phyloP scores from a whole-genome alignment of 1,140 invertebrate species.

The Tetramorium alpestre region DNA sequence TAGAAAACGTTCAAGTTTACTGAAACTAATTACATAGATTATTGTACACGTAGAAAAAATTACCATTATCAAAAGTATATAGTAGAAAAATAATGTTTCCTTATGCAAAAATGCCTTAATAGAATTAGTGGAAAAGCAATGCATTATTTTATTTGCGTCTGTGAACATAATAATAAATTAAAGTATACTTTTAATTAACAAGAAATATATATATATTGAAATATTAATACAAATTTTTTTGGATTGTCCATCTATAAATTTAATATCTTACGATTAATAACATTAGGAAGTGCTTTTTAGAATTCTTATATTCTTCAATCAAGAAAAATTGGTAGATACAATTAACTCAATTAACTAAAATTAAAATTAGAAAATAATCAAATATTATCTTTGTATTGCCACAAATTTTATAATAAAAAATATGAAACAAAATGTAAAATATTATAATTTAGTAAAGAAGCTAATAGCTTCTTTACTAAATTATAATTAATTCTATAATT shows the following conservation, averaged over 20 bases:
- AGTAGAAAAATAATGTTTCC: constrained; percentile 67
- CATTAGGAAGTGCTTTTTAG: neutral
- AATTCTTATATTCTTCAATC: neutral
- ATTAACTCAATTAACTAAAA: neutral
- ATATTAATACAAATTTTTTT: neutral
- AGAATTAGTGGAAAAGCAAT: constrained; percentile 52
- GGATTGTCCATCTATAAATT: neutral
- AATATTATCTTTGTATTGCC: neutral
- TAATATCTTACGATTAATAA: neutral
- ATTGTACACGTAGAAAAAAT: constrained; percentile 57
- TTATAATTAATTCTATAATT: neutral
- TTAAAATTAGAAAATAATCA: neutral
- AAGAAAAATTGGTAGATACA: neutral
- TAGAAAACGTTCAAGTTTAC: constrained; percentile 51
- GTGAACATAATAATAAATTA: neutral
- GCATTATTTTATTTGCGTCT: neutral
- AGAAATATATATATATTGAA: neutral
- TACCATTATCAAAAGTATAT: constrained; percentile 30
- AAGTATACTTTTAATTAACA: neutral
- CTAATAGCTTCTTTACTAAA: neutral
- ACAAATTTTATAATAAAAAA: neutral
- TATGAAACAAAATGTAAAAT: neutral
- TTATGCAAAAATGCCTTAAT: constrained; percentile 38
- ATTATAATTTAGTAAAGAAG: too few relatives aligned
- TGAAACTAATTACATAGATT: constrained; percentile 53